Conservation (phyloP, 2,113 vertebrate species). For the Hippocampus comes region DNA sequence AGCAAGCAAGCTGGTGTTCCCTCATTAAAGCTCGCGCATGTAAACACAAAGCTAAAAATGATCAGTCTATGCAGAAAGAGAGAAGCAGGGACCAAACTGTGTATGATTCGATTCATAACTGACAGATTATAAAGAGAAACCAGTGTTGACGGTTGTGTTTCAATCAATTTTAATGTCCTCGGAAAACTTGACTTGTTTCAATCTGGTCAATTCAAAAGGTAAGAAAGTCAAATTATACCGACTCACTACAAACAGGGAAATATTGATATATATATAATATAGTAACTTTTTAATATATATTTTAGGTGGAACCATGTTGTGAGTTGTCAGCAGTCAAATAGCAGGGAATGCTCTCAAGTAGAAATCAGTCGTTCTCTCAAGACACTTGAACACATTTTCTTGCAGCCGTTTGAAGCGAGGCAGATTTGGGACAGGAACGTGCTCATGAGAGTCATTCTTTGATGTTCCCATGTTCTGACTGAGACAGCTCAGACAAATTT, state of each 20-base stretch:
- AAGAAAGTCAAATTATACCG: neutral
- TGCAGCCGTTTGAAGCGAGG: slow-evolving; percentile 20
- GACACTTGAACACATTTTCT: neutral
- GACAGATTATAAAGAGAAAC: neutral
- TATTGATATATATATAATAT: too few relatives aligned
- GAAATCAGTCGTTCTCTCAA: neutral
- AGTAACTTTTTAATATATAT: neutral
- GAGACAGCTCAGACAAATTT: slow-evolving; percentile 4
- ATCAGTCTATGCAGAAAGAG: neutral
- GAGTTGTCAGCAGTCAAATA: neutral
- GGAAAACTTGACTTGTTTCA: neutral
- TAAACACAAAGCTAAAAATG: neutral
- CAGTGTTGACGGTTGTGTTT: neutral
- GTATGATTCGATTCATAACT: neutral
- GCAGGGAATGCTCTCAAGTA: neutral
- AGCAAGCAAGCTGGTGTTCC: neutral
- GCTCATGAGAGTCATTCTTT: slow-evolving; percentile 17
- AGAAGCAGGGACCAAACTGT: neutral
- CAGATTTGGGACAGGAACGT: slow-evolving; percentile 14
- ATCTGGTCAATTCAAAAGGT: neutral
- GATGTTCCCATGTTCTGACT: slow-evolving; percentile 19
- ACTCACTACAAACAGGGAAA: too few relatives aligned
- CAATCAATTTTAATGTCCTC: too few relatives aligned
- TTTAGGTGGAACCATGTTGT: neutral
- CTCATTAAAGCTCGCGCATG: neutral